Evolutionary conservation across 2,888 invertebrate genomes (phyloP), one percentile per base, ranked within the genome.

Genomic region (Troides helena): DNA sequence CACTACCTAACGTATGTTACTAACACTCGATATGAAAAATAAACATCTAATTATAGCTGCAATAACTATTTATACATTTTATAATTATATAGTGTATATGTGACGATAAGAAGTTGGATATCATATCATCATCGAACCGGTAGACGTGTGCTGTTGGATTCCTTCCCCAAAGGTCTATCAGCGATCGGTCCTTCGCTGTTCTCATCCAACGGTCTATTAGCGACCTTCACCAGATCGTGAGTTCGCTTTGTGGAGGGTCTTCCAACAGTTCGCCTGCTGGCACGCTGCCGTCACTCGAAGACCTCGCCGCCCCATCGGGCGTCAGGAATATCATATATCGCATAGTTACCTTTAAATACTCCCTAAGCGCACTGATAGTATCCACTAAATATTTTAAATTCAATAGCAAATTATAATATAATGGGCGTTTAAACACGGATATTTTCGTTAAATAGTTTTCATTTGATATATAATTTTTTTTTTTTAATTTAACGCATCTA

Each of bases 51-150:
- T 89, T 92, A 92, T 90, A 89, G 91, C 88, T 89, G 92, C 91
- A 91, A 90, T 92, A 92, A 91, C 90, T 92, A 92, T 92, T 91
- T 92, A 90, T 92, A 92, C 90, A 92, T 91, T 92, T 88, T 89
- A 90, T 82, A 88, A 85, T 87, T 85, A 85, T 86, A 82, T 84
- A 67, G 71, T 70, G 72, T 74, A 74, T 85, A 85, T 83, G 85
- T 87, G 85, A 81, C 78, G 78, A 81, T 46, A 83, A 78, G 81
- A 81, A 82, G 78, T 82, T 80, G 81, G 81, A 78, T 83, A 85
- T 78, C 23, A 58, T 46, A 46, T 46, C 46, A 46, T 46, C 46
- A 46, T 10, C 12, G 1, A 4, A 46, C 46, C 17, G 46, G 14
- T 46, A 46, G 46, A 46, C 46, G 46, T 46, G 2, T 46, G 14